These are phyloP conservation scores for Arrhamphus sclerolepis DNA, from an alignment of 2,797 vertebrate genomes.

Conservation along the genomic window DNA sequence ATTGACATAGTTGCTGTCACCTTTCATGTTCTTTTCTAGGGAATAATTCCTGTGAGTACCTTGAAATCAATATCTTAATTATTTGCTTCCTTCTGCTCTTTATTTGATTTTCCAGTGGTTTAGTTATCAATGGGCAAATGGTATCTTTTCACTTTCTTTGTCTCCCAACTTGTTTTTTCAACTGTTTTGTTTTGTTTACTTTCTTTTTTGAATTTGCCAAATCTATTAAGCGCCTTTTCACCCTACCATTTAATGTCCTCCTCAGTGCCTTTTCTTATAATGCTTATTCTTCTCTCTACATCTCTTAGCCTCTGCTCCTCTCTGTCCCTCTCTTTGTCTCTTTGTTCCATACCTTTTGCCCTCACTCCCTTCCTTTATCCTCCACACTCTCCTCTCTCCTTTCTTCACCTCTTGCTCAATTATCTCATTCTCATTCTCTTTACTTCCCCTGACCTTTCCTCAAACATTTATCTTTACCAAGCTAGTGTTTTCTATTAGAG, in stretches of 20 bases:
- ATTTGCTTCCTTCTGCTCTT: not conserved
- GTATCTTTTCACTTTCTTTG: not conserved
- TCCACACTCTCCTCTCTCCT: not conserved
- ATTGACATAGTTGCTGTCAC: conserved; percentile 1
- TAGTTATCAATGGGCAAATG: not conserved
- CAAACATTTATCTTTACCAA: not conserved
- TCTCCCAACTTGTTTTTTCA: not conserved
- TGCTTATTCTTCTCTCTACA: not conserved
- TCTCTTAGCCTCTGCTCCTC: not conserved
- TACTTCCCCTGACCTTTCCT: conserved; percentile 1
- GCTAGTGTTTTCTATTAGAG: not conserved
- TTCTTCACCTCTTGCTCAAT: not conserved
- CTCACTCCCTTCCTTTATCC: conserved; percentile 1
- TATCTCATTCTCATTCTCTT: not conserved
- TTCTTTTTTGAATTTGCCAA: not conserved
- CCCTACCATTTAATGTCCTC: not conserved
- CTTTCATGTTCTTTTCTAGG: not conserved
- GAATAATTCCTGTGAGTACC: not conserved
- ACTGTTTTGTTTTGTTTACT: not conserved
- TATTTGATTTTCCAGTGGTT: not conserved
- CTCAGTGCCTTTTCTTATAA: not conserved
- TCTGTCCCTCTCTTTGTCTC: not conserved
- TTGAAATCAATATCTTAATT: conserved; percentile 1
- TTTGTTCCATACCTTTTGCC: not conserved
- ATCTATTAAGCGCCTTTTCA: not conserved